Base-by-base conservation (phyloP, 2,888 invertebrate genomes). In the Sisyra nigra region DNA sequence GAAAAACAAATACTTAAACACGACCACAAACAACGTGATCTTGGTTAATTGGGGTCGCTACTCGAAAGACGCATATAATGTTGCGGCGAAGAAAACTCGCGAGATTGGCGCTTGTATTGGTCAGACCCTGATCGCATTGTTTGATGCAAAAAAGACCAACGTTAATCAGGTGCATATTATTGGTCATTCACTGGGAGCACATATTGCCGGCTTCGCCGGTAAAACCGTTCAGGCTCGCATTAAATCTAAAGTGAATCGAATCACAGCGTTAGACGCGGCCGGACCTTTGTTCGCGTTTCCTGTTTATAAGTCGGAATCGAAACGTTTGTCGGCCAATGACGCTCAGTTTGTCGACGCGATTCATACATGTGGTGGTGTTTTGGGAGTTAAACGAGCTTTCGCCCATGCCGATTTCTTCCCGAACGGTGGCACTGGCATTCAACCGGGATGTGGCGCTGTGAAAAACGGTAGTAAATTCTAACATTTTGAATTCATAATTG, bases 321-420 rank as follows among this genome's bases (percentile, higher is more conserved):
- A 43, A 37, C 37, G 43, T 17, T 31, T 76, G 1, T 61, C 70
- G 45, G 63, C 66, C 30, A 65, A 66, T 2, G 69, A 74, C 14
- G 76, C 70, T 0, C 56, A 63, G 3, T 71, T 73, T 51, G 75
- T 76, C 0, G 74, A 74, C 55, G 66, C 70, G 0, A 66, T 73
- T 48, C 76, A 76, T 53, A 75, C 75, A 6, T 72, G 72, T 47
- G 68, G 67, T 34, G 74, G 72, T 3, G 65, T 65, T 0, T 55
- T 71, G 9, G 72, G 70, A 2, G 67, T 68, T 1, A 66, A 62
- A 1, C 58, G 63, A 19, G 66, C 69, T 0, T 51, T 72, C 14
- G 74, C 69, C 17, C 71, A 72, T 46, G 62, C 63, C 0, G 75
- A 76, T 51, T 72, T 74, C 56, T 72, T 66, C 51, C 67, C 73